Conservation (phyloP, 2,113 vertebrate genomes). For the Speoplatyrhinus poulsoni region DNA sequence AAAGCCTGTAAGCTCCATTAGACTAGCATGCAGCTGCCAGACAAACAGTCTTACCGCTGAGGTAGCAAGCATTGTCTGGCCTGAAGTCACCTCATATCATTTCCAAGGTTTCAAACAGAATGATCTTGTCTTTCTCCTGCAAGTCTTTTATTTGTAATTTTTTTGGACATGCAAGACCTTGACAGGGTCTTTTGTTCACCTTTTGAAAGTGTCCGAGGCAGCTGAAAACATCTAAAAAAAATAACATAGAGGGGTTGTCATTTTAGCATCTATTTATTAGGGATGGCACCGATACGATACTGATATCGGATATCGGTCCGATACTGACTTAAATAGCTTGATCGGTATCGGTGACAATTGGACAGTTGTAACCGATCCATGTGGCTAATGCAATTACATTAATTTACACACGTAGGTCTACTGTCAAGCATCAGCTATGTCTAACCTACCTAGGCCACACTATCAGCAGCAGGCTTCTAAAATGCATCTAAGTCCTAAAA, state of each 20-base stretch:
- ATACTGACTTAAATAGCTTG: too few relatives aligned
- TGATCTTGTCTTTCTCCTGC: background rate
- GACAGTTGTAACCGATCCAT: too few relatives aligned
- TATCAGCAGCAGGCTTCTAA: too few relatives aligned
- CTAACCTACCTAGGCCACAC: too few relatives aligned
- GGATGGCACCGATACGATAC: too few relatives aligned
- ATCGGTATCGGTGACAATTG: too few relatives aligned
- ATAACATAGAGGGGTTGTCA: slow-evolving; percentile 58
- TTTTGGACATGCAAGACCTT: too few relatives aligned
- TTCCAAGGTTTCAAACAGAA: background rate
- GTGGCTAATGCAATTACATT: too few relatives aligned
- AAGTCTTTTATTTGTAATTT: slow-evolving; percentile 2
- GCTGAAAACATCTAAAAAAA: slow-evolving; percentile 66
- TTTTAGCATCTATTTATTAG: slow-evolving; percentile 23
- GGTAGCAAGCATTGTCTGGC: background rate
- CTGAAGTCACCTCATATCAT: background rate
- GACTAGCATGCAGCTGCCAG: slow-evolving; percentile 62
- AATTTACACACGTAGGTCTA: too few relatives aligned
- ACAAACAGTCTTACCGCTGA: background rate
- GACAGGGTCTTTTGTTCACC: slow-evolving; percentile 36
- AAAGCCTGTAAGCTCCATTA: slow-evolving; percentile 43
- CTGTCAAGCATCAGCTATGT: too few relatives aligned
- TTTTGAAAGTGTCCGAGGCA: background rate
- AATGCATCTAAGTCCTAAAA: too few relatives aligned
- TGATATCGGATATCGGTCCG: too few relatives aligned